A percentile compares a stretch with the other conserved stretches of the same genome.
These are phyloP conservation scores for Drosophila biarmipes DNA, from an alignment of 1,140 invertebrate species.

Conservation along the genomic window DNA sequence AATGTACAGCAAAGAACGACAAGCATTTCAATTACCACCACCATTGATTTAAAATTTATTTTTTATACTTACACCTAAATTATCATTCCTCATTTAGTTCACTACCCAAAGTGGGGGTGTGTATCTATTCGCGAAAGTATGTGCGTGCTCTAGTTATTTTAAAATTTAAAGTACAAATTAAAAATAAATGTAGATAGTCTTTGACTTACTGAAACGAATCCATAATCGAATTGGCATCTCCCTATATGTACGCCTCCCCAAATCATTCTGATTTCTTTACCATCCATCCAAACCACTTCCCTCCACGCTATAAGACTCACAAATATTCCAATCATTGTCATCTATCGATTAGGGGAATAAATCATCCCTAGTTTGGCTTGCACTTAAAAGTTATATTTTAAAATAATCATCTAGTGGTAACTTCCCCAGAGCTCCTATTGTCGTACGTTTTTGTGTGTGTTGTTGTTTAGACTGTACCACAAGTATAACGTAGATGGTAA, in stretches of 20 bases:
- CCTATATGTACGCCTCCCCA: slow-evolving; percentile 14
- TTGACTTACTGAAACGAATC: slow-evolving; percentile 11
- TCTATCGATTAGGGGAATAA: slow-evolving; percentile 8
- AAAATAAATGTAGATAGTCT: slow-evolving; percentile 11
- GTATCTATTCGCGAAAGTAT: not conserved
- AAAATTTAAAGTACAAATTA: slow-evolving; percentile 1
- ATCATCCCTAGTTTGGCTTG: slow-evolving; percentile 34
- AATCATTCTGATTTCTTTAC: slow-evolving; percentile 20
- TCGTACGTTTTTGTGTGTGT: slow-evolving; percentile 35
- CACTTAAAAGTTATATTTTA: slow-evolving; percentile 26
- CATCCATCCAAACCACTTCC: slow-evolving; percentile 24
- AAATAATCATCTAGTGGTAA: slow-evolving; percentile 25
- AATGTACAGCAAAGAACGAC: slow-evolving; percentile 36
- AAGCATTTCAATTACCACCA: slow-evolving; percentile 33
- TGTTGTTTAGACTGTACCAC: slow-evolving; percentile 13
- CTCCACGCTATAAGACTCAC: slow-evolving; percentile 9
- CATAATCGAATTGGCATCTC: slow-evolving; percentile 19
- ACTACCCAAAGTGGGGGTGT: slow-evolving; percentile 15
- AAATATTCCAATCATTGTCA: slow-evolving; percentile 15
- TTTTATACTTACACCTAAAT: slow-evolving; percentile 7
- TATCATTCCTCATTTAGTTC: slow-evolving; percentile 18
- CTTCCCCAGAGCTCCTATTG: slow-evolving; percentile 14
- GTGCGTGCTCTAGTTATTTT: not conserved
- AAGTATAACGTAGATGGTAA: slow-evolving; percentile 19
- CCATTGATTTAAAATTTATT: slow-evolving; percentile 24